phyloP scores from a whole-genome alignment of 2,113 vertebrate species.

The Mirza zaza region DNA sequence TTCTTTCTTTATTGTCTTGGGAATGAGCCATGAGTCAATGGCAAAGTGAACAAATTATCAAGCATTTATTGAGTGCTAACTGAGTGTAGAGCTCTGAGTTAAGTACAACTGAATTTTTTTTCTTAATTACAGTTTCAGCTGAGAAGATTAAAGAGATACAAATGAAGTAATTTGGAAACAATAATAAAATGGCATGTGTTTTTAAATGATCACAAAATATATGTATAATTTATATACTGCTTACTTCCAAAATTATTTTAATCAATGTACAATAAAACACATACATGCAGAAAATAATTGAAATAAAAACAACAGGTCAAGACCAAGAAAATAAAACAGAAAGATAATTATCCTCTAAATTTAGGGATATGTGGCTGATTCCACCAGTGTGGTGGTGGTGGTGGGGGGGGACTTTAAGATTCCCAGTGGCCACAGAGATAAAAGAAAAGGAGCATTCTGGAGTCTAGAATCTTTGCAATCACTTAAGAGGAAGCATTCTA shows the following conservation, averaged over 20 bases:
- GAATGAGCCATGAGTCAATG: constrained; percentile 40
- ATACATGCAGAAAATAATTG: constrained; percentile 15
- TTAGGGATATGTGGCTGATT: rapidly evolving
- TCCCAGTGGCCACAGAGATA: neutral
- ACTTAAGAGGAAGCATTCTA: neutral
- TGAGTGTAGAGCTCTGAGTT: constrained; percentile 6
- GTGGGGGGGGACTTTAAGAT: neutral
- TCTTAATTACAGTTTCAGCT: neutral
- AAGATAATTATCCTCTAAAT: neutral
- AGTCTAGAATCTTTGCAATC: neutral
- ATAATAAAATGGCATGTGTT: constrained; percentile 22
- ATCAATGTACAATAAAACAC: neutral
- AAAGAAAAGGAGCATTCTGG: neutral
- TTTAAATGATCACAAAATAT: constrained; percentile 14
- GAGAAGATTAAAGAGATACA: constrained; percentile 52
- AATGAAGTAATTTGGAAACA: constrained; percentile 41
- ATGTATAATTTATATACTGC: neutral
- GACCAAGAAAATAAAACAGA: neutral
- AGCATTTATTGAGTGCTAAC: constrained; percentile 58
- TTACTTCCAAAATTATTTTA: constrained; percentile 31
- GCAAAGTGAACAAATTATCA: constrained; percentile 62
- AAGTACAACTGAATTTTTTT: constrained; percentile 25
- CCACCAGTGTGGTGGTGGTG: neutral
- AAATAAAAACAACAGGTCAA: neutral
- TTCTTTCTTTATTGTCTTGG: constrained; percentile 1